phyloP scores from a whole-genome alignment of 1,140 invertebrate genomes.

The Drosophila sechellia region DNA sequence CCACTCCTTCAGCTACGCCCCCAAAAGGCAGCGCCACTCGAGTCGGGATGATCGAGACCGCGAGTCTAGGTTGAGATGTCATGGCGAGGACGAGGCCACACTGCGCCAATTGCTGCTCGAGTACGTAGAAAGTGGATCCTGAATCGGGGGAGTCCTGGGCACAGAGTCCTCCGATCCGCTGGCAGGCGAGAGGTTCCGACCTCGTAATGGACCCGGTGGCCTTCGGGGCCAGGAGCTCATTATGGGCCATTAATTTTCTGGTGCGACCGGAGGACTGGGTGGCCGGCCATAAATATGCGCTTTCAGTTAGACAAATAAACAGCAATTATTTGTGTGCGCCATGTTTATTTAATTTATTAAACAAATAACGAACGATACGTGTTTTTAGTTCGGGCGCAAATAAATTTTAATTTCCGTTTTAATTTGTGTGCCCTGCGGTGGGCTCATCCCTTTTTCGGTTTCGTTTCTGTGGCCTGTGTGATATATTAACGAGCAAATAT shows the following conservation, averaged over 20 bases:
- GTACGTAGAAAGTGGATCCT: conserved; percentile 67
- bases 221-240: conserved; percentile 37
- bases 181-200: neutral
- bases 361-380: conserved; percentile 34
- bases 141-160: neutral
- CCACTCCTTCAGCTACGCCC: conserved; percentile 84
- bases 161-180: conserved; percentile 10
- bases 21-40: conserved; percentile 75
- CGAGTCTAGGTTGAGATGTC: conserved; percentile 84
- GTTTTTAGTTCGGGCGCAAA: conserved; percentile 43
- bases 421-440: conserved; percentile 30
- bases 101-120: conserved; percentile 85
- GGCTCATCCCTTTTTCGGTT: conserved; percentile 12
- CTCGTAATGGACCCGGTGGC: conserved; percentile 28
- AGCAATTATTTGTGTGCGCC: conserved; percentile 60
- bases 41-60: conserved; percentile 81
- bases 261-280: conserved; percentile 39
- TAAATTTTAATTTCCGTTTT: conserved; percentile 48
- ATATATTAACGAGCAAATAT: conserved; percentile 58
- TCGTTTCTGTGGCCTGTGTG: conserved; percentile 43
- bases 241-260: conserved; percentile 73
- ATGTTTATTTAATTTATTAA: conserved; percentile 57
- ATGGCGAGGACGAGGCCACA: conserved; percentile 84
- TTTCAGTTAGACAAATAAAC: conserved; percentile 76
- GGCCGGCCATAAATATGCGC: conserved; percentile 70